Evolutionary conservation across 92 coral and sea anemone species (phyloP), one percentile per base, ranked within the genome.

Genomic region (Palythoa grandis): DNA sequence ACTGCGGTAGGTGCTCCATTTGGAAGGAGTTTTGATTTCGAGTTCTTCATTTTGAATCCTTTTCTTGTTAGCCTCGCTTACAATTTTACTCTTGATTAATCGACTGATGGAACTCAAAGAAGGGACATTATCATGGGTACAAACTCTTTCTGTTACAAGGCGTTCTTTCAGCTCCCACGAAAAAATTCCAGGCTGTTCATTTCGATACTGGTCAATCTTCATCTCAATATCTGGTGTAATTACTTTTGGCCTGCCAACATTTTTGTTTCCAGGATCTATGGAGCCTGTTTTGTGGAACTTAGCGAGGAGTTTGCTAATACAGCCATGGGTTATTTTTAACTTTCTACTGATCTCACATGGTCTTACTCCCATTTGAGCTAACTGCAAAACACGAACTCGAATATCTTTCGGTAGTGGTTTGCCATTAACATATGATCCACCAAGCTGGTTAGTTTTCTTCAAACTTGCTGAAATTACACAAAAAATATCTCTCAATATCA

Each of bases 311-410:
- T 95, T 95, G 85, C 98, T 95, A 53, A 95, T 91, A 75, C 98
- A 95, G 39, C 98, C 98, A 74, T 95, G 98, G 1, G 98, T 93
- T 48, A 95, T 91, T 38, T 90, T 90, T 12, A 93, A 90, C 72
- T 91, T 89, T 47, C 98, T 93, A 54, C 98, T 95, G 86, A 95
- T 95, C 19, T 95, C 98, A 77, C 98, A 95, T 11, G 95, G 98
- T 25, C 97, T 95, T 10, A 95, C 88, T 10, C 98, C 98, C 84
- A 83, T 91, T 38, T 89, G 90, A 13, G 97, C 92, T 13, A 95
- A 88, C 23, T 92, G 86, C 74, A 95, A 87, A 11, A 93, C 93
- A 10, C 93, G 92, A 39, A 86, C 65, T 48, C 98, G 94, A 68
- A 93, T 75, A 22, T 94, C 93, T 16, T 52, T 76, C 24, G 98